phyloP scores from a whole-genome alignment of 2,113 vertebrate genomes.

The Dasypus novemcinctus region DNA sequence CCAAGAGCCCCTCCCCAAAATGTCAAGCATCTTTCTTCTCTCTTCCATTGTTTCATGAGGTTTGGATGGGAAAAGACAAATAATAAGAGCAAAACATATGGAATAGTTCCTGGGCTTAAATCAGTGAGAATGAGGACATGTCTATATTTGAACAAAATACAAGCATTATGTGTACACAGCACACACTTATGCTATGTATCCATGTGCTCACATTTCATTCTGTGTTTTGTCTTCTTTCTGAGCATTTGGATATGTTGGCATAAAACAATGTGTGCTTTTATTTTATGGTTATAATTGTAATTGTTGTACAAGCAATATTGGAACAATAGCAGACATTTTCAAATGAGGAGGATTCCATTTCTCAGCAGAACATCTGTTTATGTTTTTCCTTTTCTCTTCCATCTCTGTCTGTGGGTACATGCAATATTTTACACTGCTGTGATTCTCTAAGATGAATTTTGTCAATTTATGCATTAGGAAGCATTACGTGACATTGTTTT shows the following conservation, averaged over 20 bases:
- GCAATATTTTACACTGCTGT: not conserved
- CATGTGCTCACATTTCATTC: not conserved
- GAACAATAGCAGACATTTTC: not conserved
- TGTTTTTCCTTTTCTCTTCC: not conserved
- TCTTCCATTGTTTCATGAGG: not conserved
- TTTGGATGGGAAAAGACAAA: not conserved
- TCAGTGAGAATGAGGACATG: not conserved
- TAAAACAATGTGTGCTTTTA: not conserved
- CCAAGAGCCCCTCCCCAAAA: not conserved
- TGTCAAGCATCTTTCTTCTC: not conserved
- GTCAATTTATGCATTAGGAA: not conserved
- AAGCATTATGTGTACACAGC: accelerated
- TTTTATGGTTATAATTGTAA: not conserved
- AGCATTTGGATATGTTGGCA: not conserved
- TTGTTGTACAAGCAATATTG: not conserved
- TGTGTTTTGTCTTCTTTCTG: not conserved
- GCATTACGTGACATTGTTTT: not conserved
- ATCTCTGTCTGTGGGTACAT: not conserved
- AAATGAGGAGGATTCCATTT: conserved; percentile 8
- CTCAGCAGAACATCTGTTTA: not conserved
- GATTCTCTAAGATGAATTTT: not conserved
- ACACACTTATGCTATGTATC: not conserved
- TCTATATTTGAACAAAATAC: not conserved
- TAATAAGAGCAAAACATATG: not conserved
- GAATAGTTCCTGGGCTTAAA: not conserved